Evolutionary conservation across 1,140 invertebrate genomes (phyloP), one percentile per base, ranked within the genome.

Genomic region (Listronotus bonariensis): DNA sequence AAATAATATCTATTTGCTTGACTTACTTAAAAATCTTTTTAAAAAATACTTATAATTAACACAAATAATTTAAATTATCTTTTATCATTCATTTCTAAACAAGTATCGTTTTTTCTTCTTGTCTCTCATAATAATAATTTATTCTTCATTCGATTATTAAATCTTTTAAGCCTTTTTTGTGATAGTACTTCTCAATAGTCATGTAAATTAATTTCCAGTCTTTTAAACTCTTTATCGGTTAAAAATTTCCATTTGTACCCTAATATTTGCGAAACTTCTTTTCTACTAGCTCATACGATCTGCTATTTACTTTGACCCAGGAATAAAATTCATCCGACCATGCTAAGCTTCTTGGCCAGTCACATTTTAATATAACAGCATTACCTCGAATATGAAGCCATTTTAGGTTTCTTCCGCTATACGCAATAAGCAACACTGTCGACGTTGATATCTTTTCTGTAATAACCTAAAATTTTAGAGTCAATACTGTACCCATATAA

Each of bases 361-460:
- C 90, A 66, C 84, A 88, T 63, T 85, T 82, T 53, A 88, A 80
- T 38, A 92, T 83, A 6, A 91, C 82, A 1, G 86, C 90, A 75
- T 92, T 92, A 42, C 86, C 80, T 43, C 92, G 78, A 0, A 95
- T 85, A 57, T 88, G 82, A 0, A 94, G 80, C 36, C 81, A 81
- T 34, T 81, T 79, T 18, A 95, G 79, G 65, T 86, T 86, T 57
- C 85, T 85, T 3, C 85, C 86, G 1, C 84, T 85, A 38, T 83
- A 81, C 0, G 87, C 89, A 31, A 93, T 81, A n/a, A 93, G 79
- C 26, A 95, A 76, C 11, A 92, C 81, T 1, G 91, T 93, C 0
- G 88, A 83, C 0, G 92, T 92, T 1, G 92, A 93, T 52, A 95
- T 85, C 73, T 89, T 82, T 72, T 94, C 91, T 5, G 89, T 82